These are phyloP conservation scores for Arvicola amphibius DNA, from an alignment of 2,797 vertebrate species.

Conservation along the genomic window DNA sequence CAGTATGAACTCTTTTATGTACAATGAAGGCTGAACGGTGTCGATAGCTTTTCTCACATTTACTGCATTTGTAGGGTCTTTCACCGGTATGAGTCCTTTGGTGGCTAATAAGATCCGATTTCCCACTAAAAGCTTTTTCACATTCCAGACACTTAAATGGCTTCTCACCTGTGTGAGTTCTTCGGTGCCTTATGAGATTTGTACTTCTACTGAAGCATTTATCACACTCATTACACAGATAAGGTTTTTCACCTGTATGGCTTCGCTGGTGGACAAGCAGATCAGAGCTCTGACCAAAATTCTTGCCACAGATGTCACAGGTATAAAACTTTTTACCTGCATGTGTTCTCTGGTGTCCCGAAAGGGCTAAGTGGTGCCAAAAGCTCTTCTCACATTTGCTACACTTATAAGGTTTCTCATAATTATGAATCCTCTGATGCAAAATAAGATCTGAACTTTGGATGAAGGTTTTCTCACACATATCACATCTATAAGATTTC, in stretches of 20 bases:
- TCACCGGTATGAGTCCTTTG: slow-evolving; percentile 82
- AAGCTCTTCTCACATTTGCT: slow-evolving; percentile 81
- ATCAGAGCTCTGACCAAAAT: slow-evolving; percentile 83
- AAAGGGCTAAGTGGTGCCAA: slow-evolving; percentile 81
- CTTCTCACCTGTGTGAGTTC: slow-evolving; percentile 81
- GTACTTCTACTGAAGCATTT: slow-evolving; percentile 84
- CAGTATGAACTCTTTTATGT: slow-evolving; percentile 84
- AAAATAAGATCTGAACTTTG: slow-evolving; percentile 76
- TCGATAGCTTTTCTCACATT: slow-evolving; percentile 81
- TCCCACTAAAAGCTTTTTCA: slow-evolving; percentile 82
- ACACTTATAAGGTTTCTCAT: slow-evolving; percentile 79
- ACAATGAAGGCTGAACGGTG: slow-evolving; percentile 80
- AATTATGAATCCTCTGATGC: slow-evolving; percentile 79
- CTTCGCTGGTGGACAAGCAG: slow-evolving; percentile 82
- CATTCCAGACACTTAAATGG: slow-evolving; percentile 83
- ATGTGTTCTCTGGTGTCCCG: slow-evolving; percentile 80
- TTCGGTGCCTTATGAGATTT: slow-evolving; percentile 84
- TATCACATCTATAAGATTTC: slow-evolving; percentile 75
- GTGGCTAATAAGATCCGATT: slow-evolving; percentile 85
- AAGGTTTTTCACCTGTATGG: slow-evolving; percentile 82
- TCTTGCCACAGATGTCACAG: slow-evolving; percentile 82
- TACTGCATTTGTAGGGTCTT: slow-evolving; percentile 80
- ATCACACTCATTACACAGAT: slow-evolving; percentile 81
- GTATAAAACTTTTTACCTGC: slow-evolving; percentile 82
- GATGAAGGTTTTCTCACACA: slow-evolving; percentile 80